Base-by-base conservation (phyloP, 2,888 invertebrate genomes). In the Acleris laterana region DNA sequence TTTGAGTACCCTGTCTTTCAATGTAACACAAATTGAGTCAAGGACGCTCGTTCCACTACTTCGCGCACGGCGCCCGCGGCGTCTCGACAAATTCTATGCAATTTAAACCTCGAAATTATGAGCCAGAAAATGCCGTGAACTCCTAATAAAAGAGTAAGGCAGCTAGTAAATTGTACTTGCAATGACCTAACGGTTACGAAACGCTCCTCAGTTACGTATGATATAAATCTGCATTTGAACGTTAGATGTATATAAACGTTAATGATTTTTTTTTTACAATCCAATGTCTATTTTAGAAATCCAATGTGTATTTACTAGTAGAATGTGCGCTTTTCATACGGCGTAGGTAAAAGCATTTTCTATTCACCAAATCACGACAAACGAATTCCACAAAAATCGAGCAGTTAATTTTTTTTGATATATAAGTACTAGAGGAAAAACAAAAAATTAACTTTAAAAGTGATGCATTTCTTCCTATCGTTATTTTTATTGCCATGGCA, bases 21-120 rank as follows among this genome's bases (percentile, higher is more conserved):
- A 65, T 65, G 42, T 50, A 52, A 22, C 48, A 62, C 56, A 59
- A 64, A 65, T 61, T 56, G 68, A 70, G 71, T 72, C 71, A 72
- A 74, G 73, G 70, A 63, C 66, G 66, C 69, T 68, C 59, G 62
- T 66, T 70, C 71, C 64, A 69, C 70, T 69, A 71, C 73, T 74
- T 73, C 72, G 70, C 72, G 70, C 69, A 68, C 69, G 66, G 69
- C 70, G 79, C 80, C 76, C 68, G 77, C 70, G 79, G 84, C 82
- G 70, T 72, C 79, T 75, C 71, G 70, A 75, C 75, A 80, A 67
- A 76, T 76, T 77, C 71, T 69, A 76, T 81, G 77, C 79, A 78
- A 79, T 81, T 82, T 83, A 77, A 78, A 73, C 75, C 76, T 74
- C 72, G 69, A 74, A 83, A 84, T 81, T 79, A 81, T 80, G 79